Conservation (phyloP, 2,888 invertebrate genomes). For the Holacanthella duospinosa region DNA sequence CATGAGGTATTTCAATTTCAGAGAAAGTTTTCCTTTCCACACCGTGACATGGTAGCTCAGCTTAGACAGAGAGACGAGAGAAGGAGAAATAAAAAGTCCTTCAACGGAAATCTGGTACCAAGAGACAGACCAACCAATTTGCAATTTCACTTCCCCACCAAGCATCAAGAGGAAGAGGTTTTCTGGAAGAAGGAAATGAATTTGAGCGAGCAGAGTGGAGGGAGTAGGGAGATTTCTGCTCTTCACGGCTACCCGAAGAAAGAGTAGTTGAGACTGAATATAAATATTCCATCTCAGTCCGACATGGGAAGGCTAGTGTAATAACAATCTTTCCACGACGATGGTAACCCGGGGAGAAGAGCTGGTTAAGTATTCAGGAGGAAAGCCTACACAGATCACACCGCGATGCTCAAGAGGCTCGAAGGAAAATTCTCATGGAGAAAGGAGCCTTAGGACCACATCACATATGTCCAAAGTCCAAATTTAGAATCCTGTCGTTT, state of each 20-base stretch:
- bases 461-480: neutral
- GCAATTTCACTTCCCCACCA: neutral
- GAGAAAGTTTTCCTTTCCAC: neutral
- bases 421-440: neutral
- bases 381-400: no score
- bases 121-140: no score
- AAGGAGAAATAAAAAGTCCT: no score
- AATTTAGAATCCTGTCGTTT: neutral
- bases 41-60: no score
- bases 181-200: neutral
- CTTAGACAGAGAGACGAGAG: no score
- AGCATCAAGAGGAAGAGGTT: neutral
- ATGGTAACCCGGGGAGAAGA: neutral
- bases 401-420: no score
- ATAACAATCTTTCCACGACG: no score
- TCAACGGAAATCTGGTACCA: no score
- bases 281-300: neutral
- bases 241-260: no score
- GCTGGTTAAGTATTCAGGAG: conserved; percentile 4
- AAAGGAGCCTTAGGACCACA: neutral
- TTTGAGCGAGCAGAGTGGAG: neutral
- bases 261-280: neutral
- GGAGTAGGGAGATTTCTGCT: no score
- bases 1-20: neutral
- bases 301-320: no score